These are phyloP conservation scores for Hyla sarda DNA, from an alignment of 2,113 vertebrate species.

Conservation along the genomic window DNA sequence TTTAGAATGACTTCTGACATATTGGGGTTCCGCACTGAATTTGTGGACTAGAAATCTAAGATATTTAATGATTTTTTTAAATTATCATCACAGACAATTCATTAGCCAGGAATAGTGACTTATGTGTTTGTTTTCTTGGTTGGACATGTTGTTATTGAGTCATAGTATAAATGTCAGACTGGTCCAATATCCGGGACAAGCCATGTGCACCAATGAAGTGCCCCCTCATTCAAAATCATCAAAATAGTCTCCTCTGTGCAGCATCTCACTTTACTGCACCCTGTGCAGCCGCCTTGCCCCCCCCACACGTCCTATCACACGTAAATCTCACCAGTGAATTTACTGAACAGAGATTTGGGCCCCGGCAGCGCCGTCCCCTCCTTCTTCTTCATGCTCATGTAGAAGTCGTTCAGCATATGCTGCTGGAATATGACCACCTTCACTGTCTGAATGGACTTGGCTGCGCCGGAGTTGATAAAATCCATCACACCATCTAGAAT, in stretches of 20 bases:
- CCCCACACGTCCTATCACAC: neutral
- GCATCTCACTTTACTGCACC: neutral
- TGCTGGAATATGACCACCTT: conserved; percentile 86
- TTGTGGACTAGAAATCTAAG: too few relatives aligned
- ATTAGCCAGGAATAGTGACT: too few relatives aligned
- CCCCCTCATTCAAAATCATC: too few relatives aligned
- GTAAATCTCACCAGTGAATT: conserved; percentile 69
- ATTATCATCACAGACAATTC: too few relatives aligned
- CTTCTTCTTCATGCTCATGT: conserved; percentile 76
- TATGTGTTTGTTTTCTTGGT: too few relatives aligned
- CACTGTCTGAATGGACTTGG: conserved; percentile 67
- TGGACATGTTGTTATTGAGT: too few relatives aligned
- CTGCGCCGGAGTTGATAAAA: conserved; percentile 72
- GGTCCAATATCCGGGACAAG: too few relatives aligned
- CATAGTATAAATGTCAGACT: neutral
- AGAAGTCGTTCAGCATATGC: conserved; percentile 76
- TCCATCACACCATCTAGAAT: conserved; percentile 80
- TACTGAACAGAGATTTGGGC: accelerated
- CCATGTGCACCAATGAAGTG: too few relatives aligned
- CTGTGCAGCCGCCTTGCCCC: too few relatives aligned
- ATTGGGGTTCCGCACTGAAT: too few relatives aligned
- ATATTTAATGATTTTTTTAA: too few relatives aligned
- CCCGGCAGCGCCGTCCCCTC: conserved; percentile 45
- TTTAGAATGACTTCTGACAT: too few relatives aligned
- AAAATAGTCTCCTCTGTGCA: neutral